These are phyloP conservation scores for Anguilla pacifica DNA, from an alignment of 2,797 vertebrate genomes.

Conservation along the genomic window DNA sequence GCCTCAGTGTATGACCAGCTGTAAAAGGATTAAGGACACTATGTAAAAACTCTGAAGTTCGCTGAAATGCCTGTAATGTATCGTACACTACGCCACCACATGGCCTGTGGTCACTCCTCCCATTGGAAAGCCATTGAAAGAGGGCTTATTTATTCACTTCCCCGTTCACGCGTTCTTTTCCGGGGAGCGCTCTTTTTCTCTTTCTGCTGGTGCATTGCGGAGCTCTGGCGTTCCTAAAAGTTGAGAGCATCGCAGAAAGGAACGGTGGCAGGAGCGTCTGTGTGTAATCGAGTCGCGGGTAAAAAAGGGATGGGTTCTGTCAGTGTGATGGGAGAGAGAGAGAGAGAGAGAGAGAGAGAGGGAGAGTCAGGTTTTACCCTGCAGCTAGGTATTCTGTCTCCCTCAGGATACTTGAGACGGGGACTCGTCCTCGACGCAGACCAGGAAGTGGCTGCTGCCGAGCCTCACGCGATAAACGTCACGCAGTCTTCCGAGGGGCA, in stretches of 20 bases:
- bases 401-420: neutral
- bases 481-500: neutral
- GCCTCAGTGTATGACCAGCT: neutral
- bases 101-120: neutral
- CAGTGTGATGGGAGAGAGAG: conserved; percentile 4
- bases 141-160: neutral
- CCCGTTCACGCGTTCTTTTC: neutral
- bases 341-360: conserved; percentile 19
- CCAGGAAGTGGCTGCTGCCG: neutral
- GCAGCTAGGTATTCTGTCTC: neutral
- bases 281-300: no score
- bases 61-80: neutral
- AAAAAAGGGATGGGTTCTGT: neutral
- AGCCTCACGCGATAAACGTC: neutral
- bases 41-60: neutral
- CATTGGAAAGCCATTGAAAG: neutral
- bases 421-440: neutral
- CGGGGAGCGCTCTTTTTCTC: neutral
- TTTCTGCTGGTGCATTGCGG: neutral
- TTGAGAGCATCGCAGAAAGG: no score
- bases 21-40: no score
- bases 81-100: neutral
- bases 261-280: no score
- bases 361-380: conserved; percentile 5
- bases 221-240: no score